Percentiles rank a stretch among this genome's conserved stretches.
phyloP scores from a whole-genome alignment of 2,888 invertebrate species.

The Zelleria hepariella region DNA sequence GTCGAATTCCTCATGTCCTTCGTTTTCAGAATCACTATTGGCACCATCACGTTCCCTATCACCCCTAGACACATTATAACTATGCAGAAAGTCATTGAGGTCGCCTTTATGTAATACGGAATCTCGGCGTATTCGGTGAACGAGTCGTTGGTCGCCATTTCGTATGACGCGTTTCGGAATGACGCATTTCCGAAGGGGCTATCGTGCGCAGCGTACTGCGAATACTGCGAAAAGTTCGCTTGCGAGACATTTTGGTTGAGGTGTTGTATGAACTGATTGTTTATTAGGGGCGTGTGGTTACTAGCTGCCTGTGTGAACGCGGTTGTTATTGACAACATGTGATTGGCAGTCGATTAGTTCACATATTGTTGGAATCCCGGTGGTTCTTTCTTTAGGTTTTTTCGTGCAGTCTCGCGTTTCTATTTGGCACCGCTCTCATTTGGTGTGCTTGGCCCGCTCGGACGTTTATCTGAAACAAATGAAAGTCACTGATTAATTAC shows the following conservation, averaged over 20 bases:
- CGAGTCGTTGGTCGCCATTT: slow-evolving; percentile 30
- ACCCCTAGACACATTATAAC: slow-evolving; percentile 91
- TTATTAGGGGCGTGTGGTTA: slow-evolving; percentile 13
- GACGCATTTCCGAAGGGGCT: slow-evolving; percentile 26
- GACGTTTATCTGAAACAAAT: neutral
- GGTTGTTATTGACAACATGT: slow-evolving; percentile 59
- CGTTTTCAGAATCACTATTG: slow-evolving; percentile 91
- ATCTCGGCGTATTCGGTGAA: slow-evolving; percentile 72
- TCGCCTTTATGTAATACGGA: slow-evolving; percentile 88
- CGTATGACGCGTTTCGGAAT: slow-evolving; percentile 28
- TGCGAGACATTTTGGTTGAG: slow-evolving; percentile 33
- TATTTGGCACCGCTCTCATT: neutral
- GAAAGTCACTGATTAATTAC: neutral
- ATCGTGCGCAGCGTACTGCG: neutral
- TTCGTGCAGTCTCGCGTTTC: neutral
- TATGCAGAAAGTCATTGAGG: slow-evolving; percentile 90
- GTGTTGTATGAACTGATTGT: slow-evolving; percentile 24
- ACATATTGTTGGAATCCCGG: slow-evolving; percentile 14
- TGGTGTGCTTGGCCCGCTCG: neutral
- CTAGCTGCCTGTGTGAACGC: slow-evolving; percentile 30
- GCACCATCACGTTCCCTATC: slow-evolving; percentile 94
- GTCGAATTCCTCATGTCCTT: slow-evolving; percentile 96
- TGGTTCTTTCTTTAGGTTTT: neutral
- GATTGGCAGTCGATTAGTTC: slow-evolving; percentile 16
- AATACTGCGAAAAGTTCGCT: no score